phyloP scores from a whole-genome alignment of 2,888 invertebrate genomes.

The Limnephilus marmoratus region DNA sequence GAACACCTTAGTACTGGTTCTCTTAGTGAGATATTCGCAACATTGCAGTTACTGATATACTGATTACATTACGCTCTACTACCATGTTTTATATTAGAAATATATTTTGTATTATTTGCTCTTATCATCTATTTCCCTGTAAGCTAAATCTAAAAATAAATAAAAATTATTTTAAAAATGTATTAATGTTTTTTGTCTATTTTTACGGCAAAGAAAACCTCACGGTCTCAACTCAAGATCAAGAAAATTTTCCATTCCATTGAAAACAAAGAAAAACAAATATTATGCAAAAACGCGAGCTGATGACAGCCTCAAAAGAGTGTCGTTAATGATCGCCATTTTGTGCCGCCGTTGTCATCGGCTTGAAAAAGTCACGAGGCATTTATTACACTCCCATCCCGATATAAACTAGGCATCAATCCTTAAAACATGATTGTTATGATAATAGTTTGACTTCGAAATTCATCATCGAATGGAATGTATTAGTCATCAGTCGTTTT shows the following conservation, averaged over 20 bases:
- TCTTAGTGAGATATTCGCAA: too few species aligned
- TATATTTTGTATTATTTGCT: too few species aligned
- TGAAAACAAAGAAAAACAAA: background rate
- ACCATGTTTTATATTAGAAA: too few species aligned
- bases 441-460: background rate
- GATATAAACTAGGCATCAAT: background rate
- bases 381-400: background rate
- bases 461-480: background rate
- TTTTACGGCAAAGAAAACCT: background rate
- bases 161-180: background rate
- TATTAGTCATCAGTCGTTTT: background rate
- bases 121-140: too few species aligned
- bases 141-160: too few species aligned
- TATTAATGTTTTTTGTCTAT: background rate
- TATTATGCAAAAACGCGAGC: background rate
- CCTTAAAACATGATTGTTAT: background rate
- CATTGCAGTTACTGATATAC: too few species aligned
- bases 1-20: too few species aligned
- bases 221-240: background rate
- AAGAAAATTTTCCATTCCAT: background rate
- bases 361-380: background rate
- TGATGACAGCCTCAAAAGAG: background rate
- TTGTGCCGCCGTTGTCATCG: background rate
- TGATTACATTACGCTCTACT: too few species aligned
- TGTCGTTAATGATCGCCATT: background rate